Base-by-base conservation (phyloP, 2,797 vertebrate genomes). In the Tympanoctomys barrerae region DNA sequence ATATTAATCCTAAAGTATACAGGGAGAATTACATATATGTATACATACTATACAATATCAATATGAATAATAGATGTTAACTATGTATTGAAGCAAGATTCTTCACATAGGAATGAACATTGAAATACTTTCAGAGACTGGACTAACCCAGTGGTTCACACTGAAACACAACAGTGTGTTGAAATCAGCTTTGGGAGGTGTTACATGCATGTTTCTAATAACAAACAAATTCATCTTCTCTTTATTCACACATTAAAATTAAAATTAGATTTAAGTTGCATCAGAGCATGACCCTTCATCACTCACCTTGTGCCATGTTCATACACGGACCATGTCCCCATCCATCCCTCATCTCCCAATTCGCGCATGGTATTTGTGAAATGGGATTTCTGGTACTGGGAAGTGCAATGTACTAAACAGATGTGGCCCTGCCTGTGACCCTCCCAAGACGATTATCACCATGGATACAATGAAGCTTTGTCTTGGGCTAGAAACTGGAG, bases 71-170 rank as follows among this genome's bases (percentile, higher is more conserved):
- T 59, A 54, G 2, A 81, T 36, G 59, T 26, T 36, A 24, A 19
- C 26, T 87, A 52, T 54, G 3, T 73, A 64, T 64, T 64, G 11
- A 64, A 31, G 31, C 62, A 64, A 64, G 26, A 8, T 89, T 89
- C 68, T 33, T 88, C 19, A 33, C 68, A 36, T 2, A 84, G n/a
- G 39, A 42, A 22, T 16, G 21, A 83, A 18, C 22, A 22, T 46
- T 83, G 75, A 88, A 93, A 89, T 46, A 73, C 33, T 28, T 62
- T 92, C 62, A 61, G n/a, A 90, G 33, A 57, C 26, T 75, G 26
- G 9, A 68, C 10, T 83, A 52, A 36, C 11, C 33, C 54, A 66
- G 22, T 12, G n/a, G 66, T 10, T 31, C 22, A 87, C 3, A 24
- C 7, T 42, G 31, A 84, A 80, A 83, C 36, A 42, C 49, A 79